Base-by-base conservation (phyloP, 2,888 invertebrate genomes). In the Linhomoeus sp. region DNA sequence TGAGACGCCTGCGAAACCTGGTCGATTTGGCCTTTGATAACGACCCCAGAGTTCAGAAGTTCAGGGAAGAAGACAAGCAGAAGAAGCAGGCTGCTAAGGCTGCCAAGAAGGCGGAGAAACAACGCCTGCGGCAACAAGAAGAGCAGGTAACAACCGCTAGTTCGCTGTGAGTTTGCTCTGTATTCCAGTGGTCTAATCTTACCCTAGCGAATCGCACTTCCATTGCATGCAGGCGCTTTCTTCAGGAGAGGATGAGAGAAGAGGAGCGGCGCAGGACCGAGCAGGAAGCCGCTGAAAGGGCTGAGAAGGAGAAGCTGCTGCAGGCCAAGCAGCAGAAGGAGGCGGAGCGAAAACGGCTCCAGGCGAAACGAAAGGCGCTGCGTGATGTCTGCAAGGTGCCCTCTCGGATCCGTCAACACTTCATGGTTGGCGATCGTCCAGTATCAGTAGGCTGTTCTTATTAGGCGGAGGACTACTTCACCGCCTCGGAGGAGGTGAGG, bases 11-110 rank as follows among this genome's bases (percentile, higher is more conserved):
- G 56, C 74, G 94, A 17, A 75, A 76, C 41, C 71, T 97, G 46
- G 88, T 99, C 41, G 94, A 99, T 63, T 74, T 83, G 65, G 87
- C 92, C 0, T 94, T 94, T 66, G 77, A 79, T 54, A 77, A 81
- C 64, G 97, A 99, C 70, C 92, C 92, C 0, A 74, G 97, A 56
- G 85, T 99, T 60, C 77, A 76, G 48, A 77, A 78, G 57, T 90
- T 90, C 67, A 88, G 85, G 61, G 85, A 85, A 57, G 85, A 88
- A 47, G 90, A 92, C 55, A 86, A 83, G 61, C 83, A 87, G 56
- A 78, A 76, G 55, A 65, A 66, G 49, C 62, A 58, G 22, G 55
- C 61, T 45, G 65, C 50, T 59, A 62, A 55, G 62, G 63, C 51
- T 55, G 63, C 51, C 53, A 59, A 53, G 42, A 55, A 63, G 38